Percentiles rank a stretch among this genome's conserved stretches.
Evolutionary conservation across 2,113 vertebrate genomes (phyloP).

Genomic region (Hepsetus odoe): DNA sequence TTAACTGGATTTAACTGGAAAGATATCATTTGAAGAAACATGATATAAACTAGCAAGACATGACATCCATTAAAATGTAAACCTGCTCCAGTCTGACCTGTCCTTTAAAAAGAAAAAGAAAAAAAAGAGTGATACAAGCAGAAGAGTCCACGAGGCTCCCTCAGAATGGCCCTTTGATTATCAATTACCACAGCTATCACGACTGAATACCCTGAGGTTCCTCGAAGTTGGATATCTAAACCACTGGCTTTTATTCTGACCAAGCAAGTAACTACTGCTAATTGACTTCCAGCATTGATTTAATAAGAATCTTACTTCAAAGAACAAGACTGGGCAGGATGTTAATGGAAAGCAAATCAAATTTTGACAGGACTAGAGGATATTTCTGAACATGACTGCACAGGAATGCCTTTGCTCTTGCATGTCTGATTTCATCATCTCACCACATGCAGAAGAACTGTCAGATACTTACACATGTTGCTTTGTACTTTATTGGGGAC

Average conservation of each 20-base stretch:
- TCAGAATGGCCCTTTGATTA: background rate
- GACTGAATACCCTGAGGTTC: background rate
- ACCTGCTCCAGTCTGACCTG: background rate
- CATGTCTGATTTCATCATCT: background rate
- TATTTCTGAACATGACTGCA: constrained; percentile 34
- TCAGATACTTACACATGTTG: too few species aligned
- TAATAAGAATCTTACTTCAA: background rate
- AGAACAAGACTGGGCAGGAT: background rate
- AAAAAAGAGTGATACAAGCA: background rate
- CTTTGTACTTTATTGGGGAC: too few species aligned
- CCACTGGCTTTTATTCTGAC: background rate
- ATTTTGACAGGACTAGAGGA: constrained; percentile 15
- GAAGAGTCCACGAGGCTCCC: background rate
- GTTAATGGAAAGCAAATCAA: background rate
- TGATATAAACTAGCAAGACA: background rate
- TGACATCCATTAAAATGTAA: background rate
- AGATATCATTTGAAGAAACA: too few species aligned
- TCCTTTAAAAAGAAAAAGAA: background rate
- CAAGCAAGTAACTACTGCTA: background rate
- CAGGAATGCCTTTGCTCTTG: constrained; percentile 14
- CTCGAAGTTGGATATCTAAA: background rate
- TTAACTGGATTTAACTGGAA: too few species aligned
- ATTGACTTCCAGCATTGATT: background rate
- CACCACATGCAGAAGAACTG: too few species aligned
- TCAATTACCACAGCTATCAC: background rate